Conservation (phyloP, 2,113 vertebrate genomes). For the Tetrao urogallus region DNA sequence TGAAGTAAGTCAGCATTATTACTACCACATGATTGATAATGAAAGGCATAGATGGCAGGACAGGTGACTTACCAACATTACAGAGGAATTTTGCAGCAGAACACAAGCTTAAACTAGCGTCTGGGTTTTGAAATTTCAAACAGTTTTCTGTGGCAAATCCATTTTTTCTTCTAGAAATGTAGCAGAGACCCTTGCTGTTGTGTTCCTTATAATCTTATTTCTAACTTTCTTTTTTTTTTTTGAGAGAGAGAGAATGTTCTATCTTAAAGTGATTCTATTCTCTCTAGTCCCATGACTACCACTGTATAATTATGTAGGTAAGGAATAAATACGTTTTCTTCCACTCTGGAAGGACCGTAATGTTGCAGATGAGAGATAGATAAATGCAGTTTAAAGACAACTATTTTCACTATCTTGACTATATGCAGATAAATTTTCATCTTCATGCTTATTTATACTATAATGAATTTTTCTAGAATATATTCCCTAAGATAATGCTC, state of each 20-base stretch:
- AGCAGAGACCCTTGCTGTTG: background rate
- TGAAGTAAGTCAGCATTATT: constrained; percentile 13
- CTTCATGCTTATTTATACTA: background rate
- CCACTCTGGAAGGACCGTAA: rapidly evolving
- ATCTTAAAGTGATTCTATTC: background rate
- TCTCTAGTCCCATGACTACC: background rate
- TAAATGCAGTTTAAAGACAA: background rate
- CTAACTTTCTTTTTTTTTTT: background rate
- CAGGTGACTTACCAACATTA: background rate
- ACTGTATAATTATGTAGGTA: background rate
- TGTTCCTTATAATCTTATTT: background rate
- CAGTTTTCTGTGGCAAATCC: background rate
- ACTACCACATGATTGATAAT: background rate
- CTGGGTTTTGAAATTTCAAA: background rate
- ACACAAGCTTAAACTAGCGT: background rate
- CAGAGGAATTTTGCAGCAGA: background rate
- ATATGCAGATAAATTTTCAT: background rate
- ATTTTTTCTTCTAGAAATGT: background rate
- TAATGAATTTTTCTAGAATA: background rate
- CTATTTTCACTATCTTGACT: background rate
- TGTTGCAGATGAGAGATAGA: background rate
- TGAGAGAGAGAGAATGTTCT: background rate
- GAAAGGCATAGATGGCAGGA: background rate
- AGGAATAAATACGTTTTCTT: background rate
- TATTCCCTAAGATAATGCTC: background rate